Conservation (phyloP, 2,113 vertebrate species). For the Tiliqua scincoides region DNA sequence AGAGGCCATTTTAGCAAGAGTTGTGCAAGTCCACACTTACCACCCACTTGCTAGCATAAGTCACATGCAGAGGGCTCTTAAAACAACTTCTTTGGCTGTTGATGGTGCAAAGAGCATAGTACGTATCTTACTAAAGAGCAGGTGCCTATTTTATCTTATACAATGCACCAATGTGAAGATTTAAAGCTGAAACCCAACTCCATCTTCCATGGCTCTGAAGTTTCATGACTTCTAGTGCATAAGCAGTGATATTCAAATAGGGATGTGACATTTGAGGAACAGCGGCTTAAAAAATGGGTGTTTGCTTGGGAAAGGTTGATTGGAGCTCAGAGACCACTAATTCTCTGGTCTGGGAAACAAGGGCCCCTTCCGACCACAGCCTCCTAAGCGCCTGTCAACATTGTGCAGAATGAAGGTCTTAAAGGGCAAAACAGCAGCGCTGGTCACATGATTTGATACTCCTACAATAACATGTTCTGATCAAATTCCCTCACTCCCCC, state of each 20-base stretch:
- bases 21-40: background rate
- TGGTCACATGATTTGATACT: background rate
- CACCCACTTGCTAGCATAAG: background rate
- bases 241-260: background rate
- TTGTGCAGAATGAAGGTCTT: background rate
- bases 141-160: too few species aligned
- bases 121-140: too few species aligned
- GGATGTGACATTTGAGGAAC: background rate
- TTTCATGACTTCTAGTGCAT: background rate
- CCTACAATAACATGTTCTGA: conserved; percentile 8
- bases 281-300: background rate
- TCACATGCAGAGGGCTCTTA: background rate
- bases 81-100: background rate
- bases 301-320: background rate
- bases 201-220: background rate
- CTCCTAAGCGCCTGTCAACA: background rate
- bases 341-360: background rate
- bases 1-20: background rate
- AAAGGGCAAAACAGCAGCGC: background rate
- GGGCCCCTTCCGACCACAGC: background rate
- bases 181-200: background rate
- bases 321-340: background rate
- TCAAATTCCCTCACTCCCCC: conserved; percentile 6
- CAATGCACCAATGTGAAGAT: background rate
- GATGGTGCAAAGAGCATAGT: background rate